Conservation (phyloP, 1,140 invertebrate genomes). For the Heliothis virescens region DNA sequence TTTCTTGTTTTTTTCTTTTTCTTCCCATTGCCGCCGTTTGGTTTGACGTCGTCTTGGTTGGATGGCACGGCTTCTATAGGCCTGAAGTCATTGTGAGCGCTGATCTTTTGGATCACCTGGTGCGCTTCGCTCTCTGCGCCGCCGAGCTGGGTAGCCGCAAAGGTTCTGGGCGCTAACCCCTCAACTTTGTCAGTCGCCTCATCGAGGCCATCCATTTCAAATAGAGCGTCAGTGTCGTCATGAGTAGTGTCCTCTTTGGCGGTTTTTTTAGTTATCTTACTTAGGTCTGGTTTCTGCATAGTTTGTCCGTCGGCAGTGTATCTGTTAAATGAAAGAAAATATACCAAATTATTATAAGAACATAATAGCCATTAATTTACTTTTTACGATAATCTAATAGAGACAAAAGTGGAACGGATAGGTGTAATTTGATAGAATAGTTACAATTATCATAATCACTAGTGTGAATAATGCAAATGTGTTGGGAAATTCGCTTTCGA, state of each 20-base stretch:
- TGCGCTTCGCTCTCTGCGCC: slow-evolving; percentile 79
- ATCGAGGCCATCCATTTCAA: slow-evolving; percentile 89
- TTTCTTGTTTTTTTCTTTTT: slow-evolving; percentile 93
- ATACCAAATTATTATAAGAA: not conserved
- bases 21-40: slow-evolving; percentile 83
- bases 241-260: slow-evolving; percentile 75
- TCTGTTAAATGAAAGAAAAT: slow-evolving; percentile 57
- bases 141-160: slow-evolving; percentile 80
- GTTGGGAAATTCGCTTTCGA: slow-evolving; percentile 59
- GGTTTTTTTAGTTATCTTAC: slow-evolving; percentile 78
- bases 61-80: slow-evolving; percentile 85
- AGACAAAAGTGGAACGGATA: slow-evolving; percentile 3
- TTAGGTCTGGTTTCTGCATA: slow-evolving; percentile 83
- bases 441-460: slow-evolving; percentile 37
- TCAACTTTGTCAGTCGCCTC: slow-evolving; percentile 77
- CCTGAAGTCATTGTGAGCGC: slow-evolving; percentile 88
- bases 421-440: not conserved
- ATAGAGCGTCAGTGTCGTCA: slow-evolving; percentile 87
- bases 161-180: slow-evolving; percentile 76
- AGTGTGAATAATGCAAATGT: slow-evolving; percentile 52
- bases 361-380: too few species aligned
- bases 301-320: slow-evolving; percentile 84
- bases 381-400: slow-evolving; percentile 21
- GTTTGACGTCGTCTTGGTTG: slow-evolving; percentile 74
- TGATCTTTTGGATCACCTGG: slow-evolving; percentile 84